Base-by-base conservation (phyloP, 2,888 invertebrate species). In the Clitarchus hookeri region DNA sequence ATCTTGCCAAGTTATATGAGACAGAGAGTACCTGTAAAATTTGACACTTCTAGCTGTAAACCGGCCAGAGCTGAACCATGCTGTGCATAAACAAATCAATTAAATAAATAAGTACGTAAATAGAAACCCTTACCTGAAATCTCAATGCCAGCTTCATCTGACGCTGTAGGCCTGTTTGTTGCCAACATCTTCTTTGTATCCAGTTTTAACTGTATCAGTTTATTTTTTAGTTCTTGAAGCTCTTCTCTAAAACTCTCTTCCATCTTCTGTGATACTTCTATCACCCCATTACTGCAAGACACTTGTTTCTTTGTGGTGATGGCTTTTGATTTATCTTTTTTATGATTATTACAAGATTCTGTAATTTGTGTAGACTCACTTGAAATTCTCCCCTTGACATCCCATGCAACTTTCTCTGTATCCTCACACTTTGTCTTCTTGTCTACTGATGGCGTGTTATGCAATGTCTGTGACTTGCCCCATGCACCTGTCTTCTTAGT, bases 81-180 rank as follows among this genome's bases (percentile, higher is more conserved):
- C 36, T 36, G 36, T 36, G 36, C 36, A 36, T 36, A 36, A 36
- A 36, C 2, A 53, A 53, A 53, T 53, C 2, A 53, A 53, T 53
- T 53, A 16, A 53, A 12, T 19, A 12, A 53, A 12, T 53, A 53
- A 8, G 53, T 19, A 53, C 53, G 6, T 19, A 65, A 65, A 23
- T 65, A 23, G 4, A 3, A 65, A 65, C n/a, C 19, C n/a, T 65
- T 65, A 65, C 65, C 65, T n/a, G 65, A 65, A 65, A 65, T 11
- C 65, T 65, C 65, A 65, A 65, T 65, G n/a, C 65, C 65, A 19
- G 65, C 65, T 65, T 65, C 65, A 65, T 65, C 65, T 65, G 65
- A 65, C 13, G 23, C 6, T 65, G 65, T 65, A 19, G 65, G 65
- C n/a, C 65, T 65, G 65, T 65, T 23, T 0, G 65, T 65, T 65